These are phyloP conservation scores for Diceros bicornis DNA, from an alignment of 2,797 vertebrate species.

Conservation along the genomic window DNA sequence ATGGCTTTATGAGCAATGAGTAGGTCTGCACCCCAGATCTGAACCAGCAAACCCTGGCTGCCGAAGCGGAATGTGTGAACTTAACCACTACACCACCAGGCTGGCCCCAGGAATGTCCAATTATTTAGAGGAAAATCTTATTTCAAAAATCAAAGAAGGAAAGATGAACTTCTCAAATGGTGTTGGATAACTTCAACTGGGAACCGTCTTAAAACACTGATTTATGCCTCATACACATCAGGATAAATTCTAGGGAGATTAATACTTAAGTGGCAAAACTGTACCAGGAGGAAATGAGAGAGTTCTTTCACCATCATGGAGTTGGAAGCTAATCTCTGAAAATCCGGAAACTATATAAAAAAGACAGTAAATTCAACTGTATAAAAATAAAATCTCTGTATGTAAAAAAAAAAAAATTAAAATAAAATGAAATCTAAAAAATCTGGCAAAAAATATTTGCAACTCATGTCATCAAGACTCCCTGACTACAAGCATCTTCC, in stretches of 20 bases:
- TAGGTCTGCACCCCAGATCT: too few species aligned
- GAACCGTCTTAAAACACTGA: background rate
- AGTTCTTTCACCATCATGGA: background rate
- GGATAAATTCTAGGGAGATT: constrained; percentile 22
- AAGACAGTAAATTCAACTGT: background rate
- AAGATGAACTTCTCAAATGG: constrained; percentile 15
- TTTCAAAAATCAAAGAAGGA: constrained; percentile 5
- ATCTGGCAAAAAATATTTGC: background rate
- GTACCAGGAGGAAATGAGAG: background rate
- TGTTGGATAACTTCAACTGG: background rate
- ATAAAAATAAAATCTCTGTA: background rate
- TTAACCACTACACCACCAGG: too few species aligned
- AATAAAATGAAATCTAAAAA: constrained; percentile 30
- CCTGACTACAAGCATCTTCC: background rate
- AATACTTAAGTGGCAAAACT: background rate
- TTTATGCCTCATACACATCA: background rate
- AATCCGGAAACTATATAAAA: constrained; percentile 28
- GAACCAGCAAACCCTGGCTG: too few species aligned
- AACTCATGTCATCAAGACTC: background rate
- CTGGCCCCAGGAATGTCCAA: background rate
- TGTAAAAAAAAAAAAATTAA: background rate
- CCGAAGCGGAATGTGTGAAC: too few species aligned
- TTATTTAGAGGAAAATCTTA: constrained; percentile 6
- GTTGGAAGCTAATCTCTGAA: constrained; percentile 2
- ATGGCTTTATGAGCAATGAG: too few species aligned